Conservation (phyloP, 1,140 invertebrate species). For the Saccostrea echinata region DNA sequence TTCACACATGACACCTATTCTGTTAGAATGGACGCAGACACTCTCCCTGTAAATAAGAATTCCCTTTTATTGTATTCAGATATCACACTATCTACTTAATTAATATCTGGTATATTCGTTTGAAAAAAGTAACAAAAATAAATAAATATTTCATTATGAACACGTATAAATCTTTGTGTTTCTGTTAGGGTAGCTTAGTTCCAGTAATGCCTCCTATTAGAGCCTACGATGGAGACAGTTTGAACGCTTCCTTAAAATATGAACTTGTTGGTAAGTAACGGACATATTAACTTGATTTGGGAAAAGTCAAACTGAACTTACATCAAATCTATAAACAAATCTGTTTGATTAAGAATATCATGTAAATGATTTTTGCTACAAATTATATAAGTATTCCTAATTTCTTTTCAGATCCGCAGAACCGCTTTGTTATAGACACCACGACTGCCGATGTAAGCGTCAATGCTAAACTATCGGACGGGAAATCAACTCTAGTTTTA, state of each 20-base stretch:
- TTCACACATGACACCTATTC: slow-evolving; percentile 55
- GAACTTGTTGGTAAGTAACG: slow-evolving; percentile 59
- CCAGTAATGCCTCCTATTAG: slow-evolving; percentile 54
- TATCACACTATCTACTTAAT: too few species aligned
- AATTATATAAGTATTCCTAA: not conserved
- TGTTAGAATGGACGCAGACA: slow-evolving; percentile 49
- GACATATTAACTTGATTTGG: not conserved
- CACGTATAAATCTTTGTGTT: not conserved
- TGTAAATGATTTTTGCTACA: too few species aligned
- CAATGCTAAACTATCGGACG: slow-evolving; percentile 14
- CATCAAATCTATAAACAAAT: too few species aligned
- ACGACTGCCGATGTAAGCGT: slow-evolving; percentile 48
- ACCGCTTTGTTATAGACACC: slow-evolving; percentile 49
- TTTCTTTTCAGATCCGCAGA: slow-evolving; percentile 41
- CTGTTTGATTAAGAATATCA: too few species aligned
- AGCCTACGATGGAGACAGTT: slow-evolving; percentile 58
- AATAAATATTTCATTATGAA: not conserved
- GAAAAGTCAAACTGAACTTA: not conserved
- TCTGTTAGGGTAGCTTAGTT: slow-evolving; percentile 52
- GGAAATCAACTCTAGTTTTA: slow-evolving; percentile 46
- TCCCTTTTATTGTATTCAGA: too few species aligned
- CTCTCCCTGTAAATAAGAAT: slow-evolving; percentile 48
- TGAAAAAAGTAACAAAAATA: not conserved
- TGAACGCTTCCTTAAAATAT: slow-evolving; percentile 55
- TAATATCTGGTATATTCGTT: too few species aligned